A percentile compares a stretch with the other conserved stretches of the same genome.
These are phyloP conservation scores for Limenitis camilla DNA, from an alignment of 2,888 invertebrate species.

Conservation along the genomic window DNA sequence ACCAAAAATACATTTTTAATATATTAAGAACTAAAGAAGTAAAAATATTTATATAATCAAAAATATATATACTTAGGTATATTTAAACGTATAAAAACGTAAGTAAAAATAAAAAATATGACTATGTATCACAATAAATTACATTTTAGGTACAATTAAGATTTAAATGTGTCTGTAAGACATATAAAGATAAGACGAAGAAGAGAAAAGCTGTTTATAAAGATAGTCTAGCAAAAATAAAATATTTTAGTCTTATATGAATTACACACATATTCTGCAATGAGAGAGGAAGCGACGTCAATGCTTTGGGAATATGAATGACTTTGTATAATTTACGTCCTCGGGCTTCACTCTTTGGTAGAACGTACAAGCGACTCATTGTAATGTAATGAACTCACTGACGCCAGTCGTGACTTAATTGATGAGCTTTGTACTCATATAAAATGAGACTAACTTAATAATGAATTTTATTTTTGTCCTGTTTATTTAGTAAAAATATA, in stretches of 20 bases:
- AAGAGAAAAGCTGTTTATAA: too few species aligned
- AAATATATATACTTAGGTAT: too few species aligned
- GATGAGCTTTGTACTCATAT: conserved; percentile 15
- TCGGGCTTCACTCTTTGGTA: conserved; percentile 6
- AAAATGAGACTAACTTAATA: conserved; percentile 8
- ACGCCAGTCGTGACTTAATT: conserved; percentile 18
- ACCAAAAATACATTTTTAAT: too few species aligned
- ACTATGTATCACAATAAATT: too few species aligned
- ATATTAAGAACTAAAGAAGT: too few species aligned
- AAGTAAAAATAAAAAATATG: too few species aligned
- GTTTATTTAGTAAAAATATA: too few species aligned
- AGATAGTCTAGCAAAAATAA: not conserved
- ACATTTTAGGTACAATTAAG: too few species aligned
- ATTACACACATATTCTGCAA: not conserved
- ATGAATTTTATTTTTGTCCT: not conserved
- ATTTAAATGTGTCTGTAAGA: too few species aligned
- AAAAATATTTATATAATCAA: too few species aligned
- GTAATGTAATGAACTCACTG: conserved; percentile 18
- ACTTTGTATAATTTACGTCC: conserved; percentile 13
- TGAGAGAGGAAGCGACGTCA: conserved; percentile 6
- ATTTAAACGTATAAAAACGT: too few species aligned
- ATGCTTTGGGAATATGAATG: conserved; percentile 6
- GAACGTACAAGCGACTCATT: conserved; percentile 14
- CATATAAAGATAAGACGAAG: too few species aligned
- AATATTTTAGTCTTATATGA: not conserved